Base-by-base conservation (phyloP, 2,113 vertebrate genomes). In the Raja brachyura region DNA sequence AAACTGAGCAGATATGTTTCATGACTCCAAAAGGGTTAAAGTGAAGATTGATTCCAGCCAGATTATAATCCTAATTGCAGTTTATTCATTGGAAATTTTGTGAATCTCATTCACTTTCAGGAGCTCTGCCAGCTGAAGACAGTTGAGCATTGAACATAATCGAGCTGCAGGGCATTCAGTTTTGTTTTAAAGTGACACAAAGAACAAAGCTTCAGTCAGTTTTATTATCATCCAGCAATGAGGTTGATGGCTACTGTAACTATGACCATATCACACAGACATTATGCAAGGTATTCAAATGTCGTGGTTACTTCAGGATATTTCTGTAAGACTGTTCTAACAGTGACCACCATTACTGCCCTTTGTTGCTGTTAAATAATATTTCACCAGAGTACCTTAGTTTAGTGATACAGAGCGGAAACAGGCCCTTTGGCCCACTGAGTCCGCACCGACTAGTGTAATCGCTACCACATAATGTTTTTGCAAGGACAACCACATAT, bases 31-130 rank as follows among this genome's bases (percentile, higher is more conserved):
- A 92, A 25, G 66, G 18, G 90, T 92, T 92, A 92, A 92, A 92
- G 10, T 73, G 68, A 22, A 20, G 68, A 92, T 92, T 92, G 90
- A 92, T 68, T 90, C 16, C 61, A 90, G 63, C 8, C 66, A 39
- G 31, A 90, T 90, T 48, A 33, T 92, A 90, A 90, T 90, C 61
- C 61, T 90, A 92, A 92, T 25, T 92, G 66, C 68, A 73, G 18
- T 73, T 92, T 73, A 92, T 66, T 92, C 14, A 33, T 92, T 92
- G 73, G 73, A 92, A 48, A 4, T 92, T 92, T 92, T 31, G 88
- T 74, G 90, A 54, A 73, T 92, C 90, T 92, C 90, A 92, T 92
- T 92, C 90, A 73, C 33, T 73, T 92, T 54, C 68, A 92, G 66
- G 66, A 20, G 83, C 31, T 70, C n/a, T 90, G 63, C 66, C 63